A percentile compares a stretch with the other conserved stretches of the same genome.
These are phyloP conservation scores for Horisme vitalbata DNA, from an alignment of 2,888 invertebrate species.

Conservation along the genomic window DNA sequence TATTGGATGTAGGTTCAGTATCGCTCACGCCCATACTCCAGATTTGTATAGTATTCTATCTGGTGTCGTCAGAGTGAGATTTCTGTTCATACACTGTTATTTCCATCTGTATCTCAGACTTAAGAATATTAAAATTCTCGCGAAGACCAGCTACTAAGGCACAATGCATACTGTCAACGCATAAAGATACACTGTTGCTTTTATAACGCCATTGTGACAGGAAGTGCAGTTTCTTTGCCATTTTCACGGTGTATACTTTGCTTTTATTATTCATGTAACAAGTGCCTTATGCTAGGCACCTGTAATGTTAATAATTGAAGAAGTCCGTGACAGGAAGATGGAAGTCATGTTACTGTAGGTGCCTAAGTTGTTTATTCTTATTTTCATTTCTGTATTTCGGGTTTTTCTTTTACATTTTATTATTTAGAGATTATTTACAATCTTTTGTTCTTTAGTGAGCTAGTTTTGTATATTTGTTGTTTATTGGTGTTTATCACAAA, in stretches of 20 bases:
- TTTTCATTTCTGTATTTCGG: slow-evolving; percentile 15
- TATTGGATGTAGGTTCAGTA: no score
- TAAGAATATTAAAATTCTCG: slow-evolving; percentile 55
- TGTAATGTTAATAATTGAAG: slow-evolving; percentile 76
- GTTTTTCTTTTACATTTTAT: slow-evolving; percentile 7
- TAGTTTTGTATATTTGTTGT: no score
- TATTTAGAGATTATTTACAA: no score
- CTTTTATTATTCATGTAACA: slow-evolving; percentile 78
- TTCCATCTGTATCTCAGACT: slow-evolving; percentile 38
- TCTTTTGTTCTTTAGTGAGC: no score
- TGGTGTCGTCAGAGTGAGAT: background rate
- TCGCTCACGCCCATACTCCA: no score
- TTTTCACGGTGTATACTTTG: slow-evolving; percentile 70
- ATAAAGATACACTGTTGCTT: slow-evolving; percentile 78
- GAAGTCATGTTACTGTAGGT: slow-evolving; percentile 46
- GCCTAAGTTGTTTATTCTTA: slow-evolving; percentile 39
- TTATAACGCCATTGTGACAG: slow-evolving; percentile 75
- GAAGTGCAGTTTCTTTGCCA: slow-evolving; percentile 66
- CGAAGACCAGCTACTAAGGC: slow-evolving; percentile 50
- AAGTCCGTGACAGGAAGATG: slow-evolving; percentile 60
- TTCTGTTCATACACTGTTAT: slow-evolving; percentile 2
- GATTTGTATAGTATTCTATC: background rate
- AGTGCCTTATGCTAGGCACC: slow-evolving; percentile 66
- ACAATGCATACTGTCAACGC: slow-evolving; percentile 79
- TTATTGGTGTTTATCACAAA: no score